Conservation (phyloP, 2,113 vertebrate genomes). For the Syngnathus typhle region DNA sequence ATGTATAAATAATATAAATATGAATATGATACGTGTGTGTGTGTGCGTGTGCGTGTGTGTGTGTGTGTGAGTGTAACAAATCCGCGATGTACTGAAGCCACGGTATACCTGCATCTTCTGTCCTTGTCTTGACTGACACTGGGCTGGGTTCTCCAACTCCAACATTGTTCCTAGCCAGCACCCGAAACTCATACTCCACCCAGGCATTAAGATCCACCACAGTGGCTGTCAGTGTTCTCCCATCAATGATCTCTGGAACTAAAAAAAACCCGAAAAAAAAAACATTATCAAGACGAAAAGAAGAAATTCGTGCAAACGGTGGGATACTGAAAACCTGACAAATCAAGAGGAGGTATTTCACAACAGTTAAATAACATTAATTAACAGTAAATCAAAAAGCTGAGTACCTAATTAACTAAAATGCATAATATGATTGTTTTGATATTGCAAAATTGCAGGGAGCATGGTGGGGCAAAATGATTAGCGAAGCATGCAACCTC, state of each 20-base stretch:
- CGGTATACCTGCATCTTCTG: conserved; percentile 85
- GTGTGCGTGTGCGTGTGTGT: no score
- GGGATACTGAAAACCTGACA: not conserved
- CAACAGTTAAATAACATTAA: not conserved
- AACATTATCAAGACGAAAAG: not conserved
- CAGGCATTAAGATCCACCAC: conserved; percentile 89
- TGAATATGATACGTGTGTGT: no score
- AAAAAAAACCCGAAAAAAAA: not conserved
- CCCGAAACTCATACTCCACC: conserved; percentile 91
- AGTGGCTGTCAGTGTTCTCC: conserved; percentile 79
- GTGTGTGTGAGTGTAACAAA: no score
- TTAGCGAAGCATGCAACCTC: not conserved
- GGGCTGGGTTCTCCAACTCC: conserved; percentile 89
- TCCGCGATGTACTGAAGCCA: no score
- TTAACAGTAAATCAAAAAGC: not conserved
- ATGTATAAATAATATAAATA: no score
- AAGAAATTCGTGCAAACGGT: not conserved
- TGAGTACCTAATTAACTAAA: not conserved
- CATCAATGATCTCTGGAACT: conserved; percentile 84
- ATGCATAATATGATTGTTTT: not conserved
- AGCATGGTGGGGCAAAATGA: not conserved
- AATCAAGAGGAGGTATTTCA: no score
- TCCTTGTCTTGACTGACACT: conserved; percentile 86
- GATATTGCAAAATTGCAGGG: not conserved
- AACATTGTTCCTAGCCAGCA: conserved; percentile 85